Conservation (phyloP, 1,140 invertebrate species). For the Drosophila mayri region DNA sequence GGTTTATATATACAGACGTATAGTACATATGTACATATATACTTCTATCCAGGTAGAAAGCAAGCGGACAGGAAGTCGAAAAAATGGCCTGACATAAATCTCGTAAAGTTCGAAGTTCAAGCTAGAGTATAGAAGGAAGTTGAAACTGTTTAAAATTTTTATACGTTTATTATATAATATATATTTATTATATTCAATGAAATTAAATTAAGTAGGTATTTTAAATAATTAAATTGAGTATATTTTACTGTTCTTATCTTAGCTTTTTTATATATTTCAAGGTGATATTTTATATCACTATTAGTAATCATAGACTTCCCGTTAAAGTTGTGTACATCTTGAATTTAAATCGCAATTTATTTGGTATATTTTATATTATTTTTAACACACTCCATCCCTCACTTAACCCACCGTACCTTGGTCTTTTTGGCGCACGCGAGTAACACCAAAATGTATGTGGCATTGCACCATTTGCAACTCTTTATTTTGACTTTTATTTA, state of each 20-base stretch:
- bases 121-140: neutral
- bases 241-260: neutral
- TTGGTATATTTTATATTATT: neutral
- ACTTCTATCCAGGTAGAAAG: constrained; percentile 16
- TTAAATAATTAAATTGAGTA: neutral
- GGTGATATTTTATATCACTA: no score
- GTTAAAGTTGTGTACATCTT: neutral
- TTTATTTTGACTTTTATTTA: constrained; percentile 84
- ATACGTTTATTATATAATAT: neutral
- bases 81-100: constrained; percentile 34
- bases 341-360: neutral
- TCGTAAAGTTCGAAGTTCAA: constrained; percentile 18
- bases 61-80: constrained; percentile 18
- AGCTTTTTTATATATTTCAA: no score
- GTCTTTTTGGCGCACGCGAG: constrained; percentile 28
- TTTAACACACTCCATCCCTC: neutral
- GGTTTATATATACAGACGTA: neutral
- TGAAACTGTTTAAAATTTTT: neutral
- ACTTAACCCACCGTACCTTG: constrained; percentile 20
- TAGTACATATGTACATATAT: constrained; percentile 1
- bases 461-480: constrained; percentile 79
- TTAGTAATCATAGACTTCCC: no score
- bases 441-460: constrained; percentile 53
- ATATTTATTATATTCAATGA: neutral
- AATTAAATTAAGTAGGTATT: neutral